Percentiles rank a stretch among this genome's conserved stretches.
These are phyloP conservation scores for Nycteola revayana DNA, from an alignment of 2,888 invertebrate species.

Conservation along the genomic window DNA sequence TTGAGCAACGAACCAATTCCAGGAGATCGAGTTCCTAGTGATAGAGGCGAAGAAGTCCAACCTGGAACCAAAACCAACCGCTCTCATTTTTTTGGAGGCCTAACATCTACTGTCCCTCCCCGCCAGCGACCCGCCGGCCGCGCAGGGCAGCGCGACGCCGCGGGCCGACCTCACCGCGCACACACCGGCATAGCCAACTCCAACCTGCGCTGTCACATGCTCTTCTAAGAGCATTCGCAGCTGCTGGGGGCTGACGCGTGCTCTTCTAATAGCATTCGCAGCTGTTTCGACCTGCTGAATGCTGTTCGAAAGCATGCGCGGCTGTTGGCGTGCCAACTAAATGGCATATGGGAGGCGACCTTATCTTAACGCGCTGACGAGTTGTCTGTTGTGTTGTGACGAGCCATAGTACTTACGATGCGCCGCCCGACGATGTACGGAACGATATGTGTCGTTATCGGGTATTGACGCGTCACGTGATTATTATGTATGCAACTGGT, in stretches of 20 bases:
- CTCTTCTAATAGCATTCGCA: too few species aligned
- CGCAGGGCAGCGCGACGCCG: slow-evolving; percentile 83
- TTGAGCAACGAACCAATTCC: too few species aligned
- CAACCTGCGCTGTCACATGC: slow-evolving; percentile 82
- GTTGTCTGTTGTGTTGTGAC: slow-evolving; percentile 28
- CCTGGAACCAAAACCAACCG: slow-evolving; percentile 95
- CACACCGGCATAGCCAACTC: slow-evolving; percentile 82
- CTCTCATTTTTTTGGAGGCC: slow-evolving; percentile 94
- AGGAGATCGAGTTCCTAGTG: slow-evolving; percentile 96
- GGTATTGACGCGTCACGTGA: too few species aligned
- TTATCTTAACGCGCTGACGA: slow-evolving; percentile 44
- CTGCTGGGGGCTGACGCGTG: slow-evolving; percentile 11
- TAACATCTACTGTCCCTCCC: slow-evolving; percentile 95
- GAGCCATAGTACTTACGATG: slow-evolving; percentile 56
- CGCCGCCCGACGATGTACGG: slow-evolving; percentile 56
- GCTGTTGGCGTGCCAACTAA: slow-evolving; percentile 9
- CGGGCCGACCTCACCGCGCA: slow-evolving; percentile 84
- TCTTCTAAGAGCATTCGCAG: slow-evolving; percentile 67
- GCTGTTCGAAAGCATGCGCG: slow-evolving; percentile 19
- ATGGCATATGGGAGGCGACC: slow-evolving; percentile 79
- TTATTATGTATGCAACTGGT: too few species aligned
- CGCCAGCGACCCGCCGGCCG: slow-evolving; percentile 89
- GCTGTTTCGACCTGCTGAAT: too few species aligned
- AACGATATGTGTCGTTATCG: slow-evolving; percentile 43
- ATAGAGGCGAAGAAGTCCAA: slow-evolving; percentile 96